These are phyloP conservation scores for Ephydatia muelleri DNA, from an alignment of 37 sponge, comb jelly and placozoan genomes.

Conservation along the genomic window DNA sequence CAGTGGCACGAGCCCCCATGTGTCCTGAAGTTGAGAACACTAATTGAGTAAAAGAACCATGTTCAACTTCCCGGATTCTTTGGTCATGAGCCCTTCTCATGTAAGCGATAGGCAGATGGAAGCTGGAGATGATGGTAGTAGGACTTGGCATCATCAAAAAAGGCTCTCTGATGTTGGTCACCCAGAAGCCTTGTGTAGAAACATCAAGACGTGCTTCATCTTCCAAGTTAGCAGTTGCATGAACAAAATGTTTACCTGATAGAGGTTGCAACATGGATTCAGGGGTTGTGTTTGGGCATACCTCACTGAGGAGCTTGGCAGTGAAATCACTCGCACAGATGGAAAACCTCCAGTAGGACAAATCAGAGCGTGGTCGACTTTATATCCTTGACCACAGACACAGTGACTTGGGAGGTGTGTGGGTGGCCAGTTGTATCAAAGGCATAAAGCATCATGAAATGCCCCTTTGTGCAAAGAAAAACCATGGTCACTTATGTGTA, in stretches of 20 bases:
- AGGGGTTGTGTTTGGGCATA: constrained; percentile 4
- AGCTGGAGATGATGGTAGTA: neutral
- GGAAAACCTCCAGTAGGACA: neutral
- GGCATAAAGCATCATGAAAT: neutral
- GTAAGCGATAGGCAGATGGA: neutral
- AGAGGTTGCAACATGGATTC: constrained; percentile 38
- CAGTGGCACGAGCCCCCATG: neutral
- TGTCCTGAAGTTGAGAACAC: neutral
- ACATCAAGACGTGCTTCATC: constrained; percentile 41
- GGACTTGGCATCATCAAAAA: constrained; percentile 31
- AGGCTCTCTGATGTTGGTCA: constrained; percentile 1
- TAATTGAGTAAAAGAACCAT: no score
- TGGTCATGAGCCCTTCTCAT: neutral
- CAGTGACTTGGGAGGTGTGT: no score
- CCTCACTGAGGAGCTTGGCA: constrained; percentile 21
- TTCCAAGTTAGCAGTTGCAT: neutral
- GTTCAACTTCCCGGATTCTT: no score
- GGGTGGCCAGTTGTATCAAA: constrained; percentile 5
- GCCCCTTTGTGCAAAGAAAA: constrained; percentile 8
- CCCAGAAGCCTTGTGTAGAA: constrained; percentile 27
- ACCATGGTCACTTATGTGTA: constrained; percentile 4
- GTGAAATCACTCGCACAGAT: constrained; percentile 1
- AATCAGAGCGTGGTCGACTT: neutral
- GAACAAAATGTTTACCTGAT: neutral
- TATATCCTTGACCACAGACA: no score